These are phyloP conservation scores for Tonatia bakeri DNA, from an alignment of 2,113 vertebrate genomes.

Conservation along the genomic window DNA sequence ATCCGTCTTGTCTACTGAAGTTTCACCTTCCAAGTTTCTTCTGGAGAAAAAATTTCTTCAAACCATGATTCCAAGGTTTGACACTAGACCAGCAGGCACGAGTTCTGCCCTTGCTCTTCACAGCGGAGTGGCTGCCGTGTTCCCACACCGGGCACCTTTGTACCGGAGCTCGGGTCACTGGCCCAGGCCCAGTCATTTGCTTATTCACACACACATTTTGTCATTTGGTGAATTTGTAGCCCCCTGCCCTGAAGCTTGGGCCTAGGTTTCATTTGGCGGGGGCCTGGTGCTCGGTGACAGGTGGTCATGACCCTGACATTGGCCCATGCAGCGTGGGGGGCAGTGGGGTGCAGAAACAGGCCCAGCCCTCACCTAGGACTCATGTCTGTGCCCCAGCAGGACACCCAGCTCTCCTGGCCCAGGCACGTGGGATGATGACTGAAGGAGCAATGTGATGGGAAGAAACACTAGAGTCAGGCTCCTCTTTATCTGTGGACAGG, in stretches of 20 bases:
- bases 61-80: conserved; percentile 55
- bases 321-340: neutral
- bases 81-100: conserved; percentile 64
- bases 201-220: neutral
- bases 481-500: neutral
- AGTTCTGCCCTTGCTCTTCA: conserved; percentile 29
- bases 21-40: conserved; percentile 46
- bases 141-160: neutral
- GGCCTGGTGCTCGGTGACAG: neutral
- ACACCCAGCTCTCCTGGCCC: neutral
- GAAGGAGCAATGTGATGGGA: neutral
- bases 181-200: neutral
- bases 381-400: neutral
- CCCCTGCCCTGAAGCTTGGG: neutral
- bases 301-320: neutral
- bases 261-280: neutral
- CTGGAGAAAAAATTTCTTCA: conserved; percentile 43
- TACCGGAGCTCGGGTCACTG: neutral
- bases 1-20: conserved; percentile 28
- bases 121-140: conserved; percentile 21
- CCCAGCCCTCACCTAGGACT: neutral
- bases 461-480: neutral
- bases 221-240: neutral
- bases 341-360: neutral
- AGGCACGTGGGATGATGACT: neutral